These are phyloP conservation scores for Pachliopta kotzebuea DNA, from an alignment of 2,888 invertebrate species.

Conservation along the genomic window DNA sequence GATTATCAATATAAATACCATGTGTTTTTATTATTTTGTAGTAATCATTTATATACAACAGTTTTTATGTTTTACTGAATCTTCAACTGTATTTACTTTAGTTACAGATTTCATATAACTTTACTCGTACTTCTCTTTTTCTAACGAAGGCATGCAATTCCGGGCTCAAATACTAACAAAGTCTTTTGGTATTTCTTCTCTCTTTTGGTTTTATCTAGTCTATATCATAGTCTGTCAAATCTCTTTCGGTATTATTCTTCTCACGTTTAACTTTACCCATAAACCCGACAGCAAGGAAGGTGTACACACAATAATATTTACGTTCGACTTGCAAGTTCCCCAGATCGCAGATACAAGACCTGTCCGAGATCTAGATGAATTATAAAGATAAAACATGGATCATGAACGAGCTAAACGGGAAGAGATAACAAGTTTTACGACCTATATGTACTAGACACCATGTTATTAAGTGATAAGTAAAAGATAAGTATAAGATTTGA, in stretches of 20 bases:
- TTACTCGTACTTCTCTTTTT: background rate
- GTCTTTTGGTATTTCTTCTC: no score
- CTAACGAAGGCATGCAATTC: background rate
- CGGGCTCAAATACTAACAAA: background rate
- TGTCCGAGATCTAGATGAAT: constrained; percentile 17
- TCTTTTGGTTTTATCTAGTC: no score
- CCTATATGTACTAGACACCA: background rate
- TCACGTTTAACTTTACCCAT: background rate
- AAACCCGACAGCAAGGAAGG: background rate
- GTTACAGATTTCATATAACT: no score
- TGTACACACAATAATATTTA: constrained; percentile 5
- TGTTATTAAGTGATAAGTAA: constrained; percentile 9
- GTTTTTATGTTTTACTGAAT: background rate
- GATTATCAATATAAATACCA: constrained; percentile 4
- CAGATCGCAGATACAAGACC: constrained; percentile 7
- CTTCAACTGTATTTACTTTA: no score
- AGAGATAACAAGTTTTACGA: constrained; percentile 14
- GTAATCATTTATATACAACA: background rate
- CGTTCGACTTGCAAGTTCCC: background rate
- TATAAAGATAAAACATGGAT: constrained; percentile 12
- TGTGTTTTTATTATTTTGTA: background rate
- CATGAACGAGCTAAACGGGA: constrained; percentile 3
- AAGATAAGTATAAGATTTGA: no score
- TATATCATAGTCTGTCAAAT: no score
- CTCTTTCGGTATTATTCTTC: no score